Evolutionary conservation across 2,113 vertebrate genomes (phyloP).

Genomic region (Notarius quadriscutis): DNA sequence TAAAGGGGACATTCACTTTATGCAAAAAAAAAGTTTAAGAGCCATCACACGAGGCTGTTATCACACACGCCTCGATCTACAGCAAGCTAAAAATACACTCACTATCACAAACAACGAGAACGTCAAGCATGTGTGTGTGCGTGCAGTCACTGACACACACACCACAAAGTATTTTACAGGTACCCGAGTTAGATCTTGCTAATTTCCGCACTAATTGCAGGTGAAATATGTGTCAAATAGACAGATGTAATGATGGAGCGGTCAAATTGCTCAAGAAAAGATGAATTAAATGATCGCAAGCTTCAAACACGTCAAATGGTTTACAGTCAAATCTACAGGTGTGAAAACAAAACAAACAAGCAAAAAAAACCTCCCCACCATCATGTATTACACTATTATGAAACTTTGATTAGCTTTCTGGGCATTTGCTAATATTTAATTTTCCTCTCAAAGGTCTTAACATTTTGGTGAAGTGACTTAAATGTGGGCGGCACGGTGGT

Average conservation of each 20-base stretch:
- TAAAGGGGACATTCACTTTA: not conserved
- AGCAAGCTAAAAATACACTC: conserved; percentile 63
- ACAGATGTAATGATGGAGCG: not conserved
- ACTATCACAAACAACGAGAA: conserved; percentile 55
- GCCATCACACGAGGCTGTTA: conserved; percentile 56
- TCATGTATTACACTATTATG: not conserved
- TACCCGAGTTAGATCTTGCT: not conserved
- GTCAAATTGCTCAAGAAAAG: not conserved
- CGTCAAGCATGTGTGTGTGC: not conserved
- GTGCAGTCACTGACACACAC: not conserved
- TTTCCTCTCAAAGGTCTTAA: not conserved
- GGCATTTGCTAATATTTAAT: not conserved
- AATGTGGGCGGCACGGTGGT: not conserved
- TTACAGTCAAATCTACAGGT: not conserved
- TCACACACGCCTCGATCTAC: conserved; percentile 61
- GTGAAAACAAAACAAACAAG: not conserved
- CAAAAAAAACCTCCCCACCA: not conserved
- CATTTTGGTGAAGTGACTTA: not conserved
- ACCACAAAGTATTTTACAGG: not conserved
- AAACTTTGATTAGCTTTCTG: not conserved
- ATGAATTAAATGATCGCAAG: not conserved
- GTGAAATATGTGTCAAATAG: not conserved
- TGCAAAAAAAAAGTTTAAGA: conserved; percentile 19
- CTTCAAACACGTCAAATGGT: not conserved
- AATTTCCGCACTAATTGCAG: not conserved